Evolutionary conservation across 2,888 invertebrate genomes (phyloP), one percentile per base, ranked within the genome.

Genomic region (Orthonychiurus folsomi): DNA sequence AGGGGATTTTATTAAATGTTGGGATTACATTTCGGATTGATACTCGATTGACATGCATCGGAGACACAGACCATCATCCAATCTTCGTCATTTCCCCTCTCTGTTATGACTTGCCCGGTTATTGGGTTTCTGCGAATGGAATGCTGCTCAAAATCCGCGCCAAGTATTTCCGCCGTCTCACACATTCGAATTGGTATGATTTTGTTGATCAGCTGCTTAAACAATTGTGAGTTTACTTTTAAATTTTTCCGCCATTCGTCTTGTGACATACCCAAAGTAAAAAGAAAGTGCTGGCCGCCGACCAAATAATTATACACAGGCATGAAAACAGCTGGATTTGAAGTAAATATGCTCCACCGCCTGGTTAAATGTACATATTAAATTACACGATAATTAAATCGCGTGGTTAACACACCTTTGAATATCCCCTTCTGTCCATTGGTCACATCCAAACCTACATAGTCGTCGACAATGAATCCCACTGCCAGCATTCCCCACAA

Each of bases 401-500:
- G 23, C 3, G 56, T 15, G 50, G 37, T 56, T 56, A n/a, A n/a
- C n/a, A n/a, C 48, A 70, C 74, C 78, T 65, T 77, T 75, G 62
- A 79, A 74, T 2, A 79, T 68, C 0, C 79, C 80, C 18, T 73
- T 67, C 23, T 75, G 68, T 3, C 77, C 78, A n/a, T 73, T 70
- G 2, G 78, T 78, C 56, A 77, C 73, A 62, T 77, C 73, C 37
- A 77, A 62, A 18, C 69, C 71, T 59, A 77, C 76, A 9, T 9
- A 76, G n/a, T 72, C 72, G 58, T 75, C 71, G 12, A 77, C 75
- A 1, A 76, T 77, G 69, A 80, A 79, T 1, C 79, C 80, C 3
- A 79, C 78, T 3, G 78, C 75, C 0, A 80, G 26, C 73, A 80
- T 74, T 2, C 80, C 79, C 79, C 76, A 76, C 0, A 75, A 23